A percentile compares a stretch with the other conserved stretches of the same genome.
phyloP scores from a whole-genome alignment of 2,113 vertebrate genomes.

The Bubalus kerabau region DNA sequence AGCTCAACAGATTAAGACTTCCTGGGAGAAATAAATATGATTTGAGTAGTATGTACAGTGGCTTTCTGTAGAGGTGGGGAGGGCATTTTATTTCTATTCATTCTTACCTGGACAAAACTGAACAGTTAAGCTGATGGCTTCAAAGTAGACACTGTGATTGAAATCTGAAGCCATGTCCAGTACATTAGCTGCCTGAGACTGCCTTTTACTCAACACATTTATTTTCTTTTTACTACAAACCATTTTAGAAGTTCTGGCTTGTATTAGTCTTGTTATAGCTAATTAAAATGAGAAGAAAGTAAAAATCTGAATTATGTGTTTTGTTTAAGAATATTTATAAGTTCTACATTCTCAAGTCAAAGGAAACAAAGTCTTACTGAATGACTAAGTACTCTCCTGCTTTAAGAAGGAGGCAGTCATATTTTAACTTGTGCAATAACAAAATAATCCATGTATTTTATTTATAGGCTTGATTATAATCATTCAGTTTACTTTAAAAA shows the following conservation, averaged over 20 bases:
- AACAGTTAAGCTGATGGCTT: not conserved
- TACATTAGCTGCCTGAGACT: not conserved
- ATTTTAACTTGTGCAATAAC: not conserved
- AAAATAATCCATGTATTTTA: not conserved
- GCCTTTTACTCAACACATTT: not conserved
- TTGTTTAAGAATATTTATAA: not conserved
- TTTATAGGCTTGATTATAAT: not conserved
- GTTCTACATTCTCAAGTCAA: not conserved
- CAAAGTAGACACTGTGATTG: not conserved
- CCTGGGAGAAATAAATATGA: not conserved
- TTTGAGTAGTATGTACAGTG: not conserved
- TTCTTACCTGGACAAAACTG: not conserved
- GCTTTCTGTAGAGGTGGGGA: not conserved
- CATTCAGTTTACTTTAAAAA: conserved; percentile 10
- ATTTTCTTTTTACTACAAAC: not conserved
- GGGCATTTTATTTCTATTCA: not conserved
- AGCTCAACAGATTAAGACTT: not conserved
- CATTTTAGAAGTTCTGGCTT: not conserved
- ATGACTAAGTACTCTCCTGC: not conserved
- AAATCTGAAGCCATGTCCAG: conserved; percentile 19
- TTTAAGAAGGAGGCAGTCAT: not conserved
- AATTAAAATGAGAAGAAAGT: not conserved
- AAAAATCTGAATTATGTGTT: conserved; percentile 10
- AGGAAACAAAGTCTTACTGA: rapidly evolving
- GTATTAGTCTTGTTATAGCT: not conserved